Conservation (phyloP, 2,888 invertebrate genomes). For the Nysson spinosus region DNA sequence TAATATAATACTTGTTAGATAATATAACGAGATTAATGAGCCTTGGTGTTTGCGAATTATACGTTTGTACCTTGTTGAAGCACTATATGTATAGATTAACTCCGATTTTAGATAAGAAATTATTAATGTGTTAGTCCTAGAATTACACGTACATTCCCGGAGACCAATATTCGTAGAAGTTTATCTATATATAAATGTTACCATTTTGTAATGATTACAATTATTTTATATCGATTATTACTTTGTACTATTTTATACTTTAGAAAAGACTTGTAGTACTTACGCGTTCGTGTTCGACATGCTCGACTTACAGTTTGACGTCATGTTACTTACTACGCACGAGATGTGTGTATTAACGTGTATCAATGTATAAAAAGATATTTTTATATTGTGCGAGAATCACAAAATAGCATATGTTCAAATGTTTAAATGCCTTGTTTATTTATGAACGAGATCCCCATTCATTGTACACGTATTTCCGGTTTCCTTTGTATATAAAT, state of each 20-base stretch:
- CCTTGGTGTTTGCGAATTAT: neutral
- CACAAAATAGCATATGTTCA: conserved; percentile 9
- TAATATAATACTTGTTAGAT: neutral
- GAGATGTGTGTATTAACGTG: neutral
- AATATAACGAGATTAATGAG: neutral
- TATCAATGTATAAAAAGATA: neutral
- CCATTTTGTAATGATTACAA: conserved; percentile 2
- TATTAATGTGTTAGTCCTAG: neutral
- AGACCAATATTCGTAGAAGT: conserved; percentile 9
- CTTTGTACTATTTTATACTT: neutral
- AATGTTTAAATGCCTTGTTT: conserved; percentile 33
- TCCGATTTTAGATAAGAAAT: conserved; percentile 1
- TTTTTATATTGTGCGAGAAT: neutral
- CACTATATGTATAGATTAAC: neutral
- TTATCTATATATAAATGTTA: neutral
- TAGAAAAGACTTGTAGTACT: neutral
- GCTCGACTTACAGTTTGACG: too few species aligned
- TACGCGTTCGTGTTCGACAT: too few species aligned
- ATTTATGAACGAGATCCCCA: conserved; percentile 27
- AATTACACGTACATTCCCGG: too few species aligned
- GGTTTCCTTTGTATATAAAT: conserved; percentile 42
- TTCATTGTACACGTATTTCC: conserved; percentile 13
- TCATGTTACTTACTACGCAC: neutral
- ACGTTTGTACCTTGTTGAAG: neutral
- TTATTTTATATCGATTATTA: conserved; percentile 26